These are phyloP conservation scores for Xestoiulus laeticollis DNA, from an alignment of 2,888 invertebrate genomes.

Conservation along the genomic window DNA sequence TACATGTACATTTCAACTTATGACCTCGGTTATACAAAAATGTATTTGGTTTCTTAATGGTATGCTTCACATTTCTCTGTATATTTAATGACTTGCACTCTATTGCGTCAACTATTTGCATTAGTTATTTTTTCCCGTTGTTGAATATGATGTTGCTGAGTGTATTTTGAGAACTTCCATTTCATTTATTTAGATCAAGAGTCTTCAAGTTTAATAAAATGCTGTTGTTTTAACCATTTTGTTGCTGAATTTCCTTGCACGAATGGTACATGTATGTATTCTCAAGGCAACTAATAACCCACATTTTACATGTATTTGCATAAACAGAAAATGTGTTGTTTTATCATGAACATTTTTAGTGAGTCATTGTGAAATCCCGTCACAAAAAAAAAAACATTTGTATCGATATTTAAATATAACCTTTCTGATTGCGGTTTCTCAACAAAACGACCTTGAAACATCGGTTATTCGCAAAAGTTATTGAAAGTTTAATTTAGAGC, in stretches of 20 bases:
- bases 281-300: not conserved
- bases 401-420: no score
- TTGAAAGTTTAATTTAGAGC: no score
- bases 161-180: not conserved
- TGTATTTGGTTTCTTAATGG: not conserved
- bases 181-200: not conserved
- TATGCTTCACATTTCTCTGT: not conserved
- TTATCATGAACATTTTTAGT: not conserved
- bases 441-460: no score
- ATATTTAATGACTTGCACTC: not conserved
- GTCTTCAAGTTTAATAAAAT: slow-evolving; percentile 23
- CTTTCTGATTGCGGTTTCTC: no score
- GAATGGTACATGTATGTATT: not conserved
- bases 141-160: not conserved
- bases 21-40: not conserved
- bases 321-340: not conserved
- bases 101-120: not conserved
- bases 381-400: no score
- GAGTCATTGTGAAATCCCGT: not conserved
- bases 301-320: slow-evolving; percentile 24
- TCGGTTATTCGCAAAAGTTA: no score
- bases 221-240: not conserved
- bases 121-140: not conserved
- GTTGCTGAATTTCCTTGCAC: not conserved
- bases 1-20: not conserved